Base-by-base conservation (phyloP, 2,113 vertebrate species). In the Phrynocephalus versicolor region DNA sequence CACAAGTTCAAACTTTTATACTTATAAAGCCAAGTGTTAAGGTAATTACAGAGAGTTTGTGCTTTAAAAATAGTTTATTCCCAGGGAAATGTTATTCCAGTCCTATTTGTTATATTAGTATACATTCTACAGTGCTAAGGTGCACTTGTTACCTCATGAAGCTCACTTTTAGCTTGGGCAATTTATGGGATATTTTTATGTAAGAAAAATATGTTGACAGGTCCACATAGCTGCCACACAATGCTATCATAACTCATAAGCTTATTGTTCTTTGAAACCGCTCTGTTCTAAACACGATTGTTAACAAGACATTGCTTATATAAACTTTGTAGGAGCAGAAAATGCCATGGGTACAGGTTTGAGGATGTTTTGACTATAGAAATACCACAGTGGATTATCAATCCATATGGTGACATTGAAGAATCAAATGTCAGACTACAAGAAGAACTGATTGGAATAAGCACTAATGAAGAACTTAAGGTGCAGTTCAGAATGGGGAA, bases 51-150 rank as follows among this genome's bases (percentile, higher is more conserved):
- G 71, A 81, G 79, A 0, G 88, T 83, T 88, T 83, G 3, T 0
- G 57, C 84, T 89, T 89, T 9, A 58, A 91, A 92, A 93, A 83
- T 72, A 89, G 4, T 8, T 6, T 74, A 10, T 51, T 88, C 57
- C 41, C 87, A 60, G 65, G 62, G 2, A 2, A 81, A 64, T 57
- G 33, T 39, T 82, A 65, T 81, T 81, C 35, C 21, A 57, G 10
- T 87, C 89, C 18, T 75, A n/a, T 3, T 86, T 75, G 33, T 3
- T 87, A 89, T 76, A 16, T 33, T 45, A 41, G 75, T 81, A 35
- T 10, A 39, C 25, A 30, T 80, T 51, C 16, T n/a, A 27, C 67
- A 86, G 62, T 69, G 82, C 25, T 90, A 7, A n/a, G 72, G 57
- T 51, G 82, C 55, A 35, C 83, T 7, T 16, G 30, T 70, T 70